Conservation (phyloP, 2,797 vertebrate species). For the Dermochelys coriacea region DNA sequence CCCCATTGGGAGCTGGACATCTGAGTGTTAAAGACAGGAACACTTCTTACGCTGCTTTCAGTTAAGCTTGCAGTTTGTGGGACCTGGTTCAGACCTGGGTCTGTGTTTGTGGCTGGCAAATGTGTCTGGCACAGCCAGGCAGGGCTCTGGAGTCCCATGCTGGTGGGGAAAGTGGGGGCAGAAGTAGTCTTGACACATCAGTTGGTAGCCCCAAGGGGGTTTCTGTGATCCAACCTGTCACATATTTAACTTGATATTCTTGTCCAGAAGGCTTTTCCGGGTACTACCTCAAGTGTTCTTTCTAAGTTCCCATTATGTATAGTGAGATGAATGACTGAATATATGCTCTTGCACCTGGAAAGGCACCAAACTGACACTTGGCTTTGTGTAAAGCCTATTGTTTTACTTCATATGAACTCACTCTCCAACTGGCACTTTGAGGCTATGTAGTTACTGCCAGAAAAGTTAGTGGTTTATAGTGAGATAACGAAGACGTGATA, state of each 20-base stretch:
- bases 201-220: no score
- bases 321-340: background rate
- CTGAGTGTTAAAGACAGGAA: no score
- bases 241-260: background rate
- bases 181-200: no score
- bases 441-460: background rate
- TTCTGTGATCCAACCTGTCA: no score
- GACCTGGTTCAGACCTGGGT: no score
- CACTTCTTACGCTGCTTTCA: no score
- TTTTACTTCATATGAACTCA: slow-evolving; percentile 30
- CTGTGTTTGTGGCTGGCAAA: no score
- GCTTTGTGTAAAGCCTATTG: slow-evolving; percentile 30
- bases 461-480: slow-evolving; percentile 23
- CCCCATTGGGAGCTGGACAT: no score
- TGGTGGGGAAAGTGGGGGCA: no score
- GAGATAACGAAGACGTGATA: background rate
- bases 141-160: no score
- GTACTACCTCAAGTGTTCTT: slow-evolving; percentile 23
- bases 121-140: no score
- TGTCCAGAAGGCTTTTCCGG: slow-evolving; percentile 1
- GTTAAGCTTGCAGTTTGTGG: no score
- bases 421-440: slow-evolving; percentile 8
- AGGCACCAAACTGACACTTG: background rate
- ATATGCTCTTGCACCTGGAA: background rate
- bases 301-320: background rate